phyloP scores from a whole-genome alignment of 2,113 vertebrate genomes.

The Cephalopholis sonnerati region DNA sequence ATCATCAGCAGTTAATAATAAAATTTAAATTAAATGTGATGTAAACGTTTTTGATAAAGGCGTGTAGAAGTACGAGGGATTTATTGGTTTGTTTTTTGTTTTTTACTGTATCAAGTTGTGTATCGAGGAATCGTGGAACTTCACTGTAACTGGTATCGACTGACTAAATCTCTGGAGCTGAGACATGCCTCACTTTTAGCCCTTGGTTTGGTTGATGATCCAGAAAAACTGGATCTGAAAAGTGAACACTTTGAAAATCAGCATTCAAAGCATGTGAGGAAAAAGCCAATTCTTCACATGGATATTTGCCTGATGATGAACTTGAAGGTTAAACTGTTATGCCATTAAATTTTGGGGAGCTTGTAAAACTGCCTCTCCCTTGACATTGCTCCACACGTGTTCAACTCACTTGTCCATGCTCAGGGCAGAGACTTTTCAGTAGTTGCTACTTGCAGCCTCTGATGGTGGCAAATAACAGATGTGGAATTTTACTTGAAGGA shows the following conservation, averaged over 20 bases:
- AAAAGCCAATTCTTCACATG: not conserved
- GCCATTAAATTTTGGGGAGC: too few species aligned
- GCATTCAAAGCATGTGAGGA: not conserved
- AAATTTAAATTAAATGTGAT: too few species aligned
- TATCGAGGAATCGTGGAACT: too few species aligned
- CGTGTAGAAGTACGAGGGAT: too few species aligned
- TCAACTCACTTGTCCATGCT: too few species aligned
- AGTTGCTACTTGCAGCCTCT: not conserved
- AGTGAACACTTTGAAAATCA: not conserved
- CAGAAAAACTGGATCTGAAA: not conserved
- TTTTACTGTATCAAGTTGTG: too few species aligned
- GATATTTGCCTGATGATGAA: not conserved
- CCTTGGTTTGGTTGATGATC: not conserved
- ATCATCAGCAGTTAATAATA: too few species aligned
- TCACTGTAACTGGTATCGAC: too few species aligned
- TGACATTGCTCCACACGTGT: not conserved
- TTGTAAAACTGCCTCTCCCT: not conserved
- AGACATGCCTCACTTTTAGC: too few species aligned
- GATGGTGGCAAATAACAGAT: slow-evolving; percentile 2
- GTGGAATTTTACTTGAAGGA: slow-evolving; percentile 4
- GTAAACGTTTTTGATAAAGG: too few species aligned
- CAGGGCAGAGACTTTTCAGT: not conserved
- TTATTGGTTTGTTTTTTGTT: too few species aligned
- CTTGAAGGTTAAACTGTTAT: not conserved
- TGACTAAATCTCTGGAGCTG: too few species aligned